phyloP scores from a whole-genome alignment of 2,888 invertebrate genomes.

The Torymus aiolomorphi region DNA sequence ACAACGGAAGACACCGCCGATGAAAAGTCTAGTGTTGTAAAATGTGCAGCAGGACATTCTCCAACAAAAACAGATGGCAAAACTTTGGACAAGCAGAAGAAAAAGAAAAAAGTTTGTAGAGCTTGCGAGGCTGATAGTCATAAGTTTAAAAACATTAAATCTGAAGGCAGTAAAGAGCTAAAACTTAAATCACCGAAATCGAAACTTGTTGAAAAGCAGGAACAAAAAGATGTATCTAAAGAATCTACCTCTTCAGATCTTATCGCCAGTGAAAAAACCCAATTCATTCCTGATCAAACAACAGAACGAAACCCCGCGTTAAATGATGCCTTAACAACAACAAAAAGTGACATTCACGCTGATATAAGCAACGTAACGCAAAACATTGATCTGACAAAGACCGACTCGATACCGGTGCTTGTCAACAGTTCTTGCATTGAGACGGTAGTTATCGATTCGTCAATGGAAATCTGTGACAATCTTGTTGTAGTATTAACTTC shows the following conservation, averaged over 20 bases:
- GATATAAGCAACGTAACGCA: background rate
- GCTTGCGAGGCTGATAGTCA: conserved; percentile 54
- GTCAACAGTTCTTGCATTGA: conserved; percentile 26
- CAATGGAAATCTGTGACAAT: conserved; percentile 5
- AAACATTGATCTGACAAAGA: background rate
- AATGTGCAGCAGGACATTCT: conserved; percentile 42
- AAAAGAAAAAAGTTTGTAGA: conserved; percentile 51
- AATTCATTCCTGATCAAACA: background rate
- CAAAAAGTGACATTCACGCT: background rate
- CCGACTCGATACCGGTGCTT: conserved; percentile 1
- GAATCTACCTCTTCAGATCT: background rate
- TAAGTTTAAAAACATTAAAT: conserved; percentile 68
- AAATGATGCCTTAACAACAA: background rate
- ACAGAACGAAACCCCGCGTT: background rate
- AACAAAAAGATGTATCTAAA: conserved; percentile 26
- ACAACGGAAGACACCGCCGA: background rate
- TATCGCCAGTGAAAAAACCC: background rate
- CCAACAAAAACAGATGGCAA: conserved; percentile 37
- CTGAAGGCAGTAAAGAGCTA: conserved; percentile 68
- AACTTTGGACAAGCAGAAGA: conserved; percentile 25
- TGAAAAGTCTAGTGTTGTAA: background rate
- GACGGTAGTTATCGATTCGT: conserved; percentile 16
- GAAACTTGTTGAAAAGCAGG: conserved; percentile 37
- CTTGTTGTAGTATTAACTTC: background rate
- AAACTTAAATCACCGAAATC: conserved; percentile 64